Base-by-base conservation (phyloP, 2,113 vertebrate species). In the Elgaria multicarinata region DNA sequence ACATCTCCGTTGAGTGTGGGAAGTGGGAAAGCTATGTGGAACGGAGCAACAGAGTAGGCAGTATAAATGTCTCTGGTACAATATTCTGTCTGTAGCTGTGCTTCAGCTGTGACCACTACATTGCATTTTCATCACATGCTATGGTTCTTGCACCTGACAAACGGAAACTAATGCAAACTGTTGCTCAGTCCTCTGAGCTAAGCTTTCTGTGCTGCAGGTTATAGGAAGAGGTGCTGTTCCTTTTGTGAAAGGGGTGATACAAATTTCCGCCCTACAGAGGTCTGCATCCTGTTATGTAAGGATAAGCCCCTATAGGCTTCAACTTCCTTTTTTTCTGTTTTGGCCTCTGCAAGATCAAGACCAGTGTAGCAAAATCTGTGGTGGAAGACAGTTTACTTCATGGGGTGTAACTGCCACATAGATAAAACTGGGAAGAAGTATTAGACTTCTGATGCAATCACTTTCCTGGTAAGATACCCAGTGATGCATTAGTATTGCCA, bases 241-340 rank as follows among this genome's bases (percentile, higher is more conserved):
- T 80, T 72, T 84, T 0, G 0, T 44, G 66, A 83, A 90, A 88
- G 80, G 64, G 83, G 10, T 67, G 2, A 0, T 87, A 75, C 16
- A 93, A 92, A 75, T 92, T 87, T 92, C 82, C 86, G 89, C 85
- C 90, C 81, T 39, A 0, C 0, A 0, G 86, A 62, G 55, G 26
- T 76, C 89, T 89, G 83, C 55, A 86, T 94, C 87, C 85, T 93
- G 87, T 84, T 31, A n/a, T 74, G 89, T 83, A 50, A 94, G 90
- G 77, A 88, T n/a, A 72, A 8, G 79, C 4, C 46, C 91, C 67
- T 64, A 26, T 18, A n/a, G 55, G 74, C 10, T 78, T 20, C 74
- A 85, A n/a, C 87, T 91, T 39, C n/a, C 75, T 81, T 87, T 36
- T 58, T 80, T 69, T 78, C 42, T 31, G 7, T 44, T n/a, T 12